Evolutionary conservation across 2,113 vertebrate species (phyloP).

Genomic region (Psephotus haematonotus): DNA sequence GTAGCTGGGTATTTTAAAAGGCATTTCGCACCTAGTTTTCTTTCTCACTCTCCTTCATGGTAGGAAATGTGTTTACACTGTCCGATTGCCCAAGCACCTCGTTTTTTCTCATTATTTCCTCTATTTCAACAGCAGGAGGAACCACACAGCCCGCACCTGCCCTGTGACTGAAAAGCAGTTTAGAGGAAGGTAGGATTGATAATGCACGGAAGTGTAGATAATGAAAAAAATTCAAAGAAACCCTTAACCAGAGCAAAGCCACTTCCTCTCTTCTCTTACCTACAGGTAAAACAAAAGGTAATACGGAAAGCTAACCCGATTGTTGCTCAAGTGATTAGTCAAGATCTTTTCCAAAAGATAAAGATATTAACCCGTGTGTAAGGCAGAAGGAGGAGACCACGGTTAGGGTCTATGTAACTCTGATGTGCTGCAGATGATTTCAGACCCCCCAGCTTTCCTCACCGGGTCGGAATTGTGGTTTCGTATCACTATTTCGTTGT

Average conservation of each 20-base stretch:
- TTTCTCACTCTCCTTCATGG: neutral
- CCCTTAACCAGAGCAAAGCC: neutral
- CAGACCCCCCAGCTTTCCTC: neutral
- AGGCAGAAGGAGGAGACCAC: neutral
- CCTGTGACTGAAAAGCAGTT: neutral
- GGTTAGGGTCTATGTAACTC: neutral
- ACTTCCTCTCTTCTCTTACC: neutral
- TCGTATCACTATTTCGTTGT: accelerated
- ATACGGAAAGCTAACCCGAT: neutral
- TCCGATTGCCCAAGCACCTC: neutral
- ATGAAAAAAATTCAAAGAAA: neutral
- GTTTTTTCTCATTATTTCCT: neutral
- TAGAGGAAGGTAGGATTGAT: neutral
- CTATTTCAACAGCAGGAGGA: neutral
- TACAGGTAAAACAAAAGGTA: neutral
- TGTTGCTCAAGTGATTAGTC: neutral
- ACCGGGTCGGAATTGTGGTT: accelerated
- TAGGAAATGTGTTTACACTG: neutral
- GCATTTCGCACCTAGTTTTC: neutral
- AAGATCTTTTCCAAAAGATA: neutral
- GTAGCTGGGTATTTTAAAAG: neutral
- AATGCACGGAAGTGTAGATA: neutral
- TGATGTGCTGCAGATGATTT: neutral
- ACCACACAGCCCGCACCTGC: neutral
- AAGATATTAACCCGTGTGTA: neutral